These are phyloP conservation scores for Pygoscelis antarcticus DNA, from an alignment of 2,113 vertebrate species.

Conservation along the genomic window DNA sequence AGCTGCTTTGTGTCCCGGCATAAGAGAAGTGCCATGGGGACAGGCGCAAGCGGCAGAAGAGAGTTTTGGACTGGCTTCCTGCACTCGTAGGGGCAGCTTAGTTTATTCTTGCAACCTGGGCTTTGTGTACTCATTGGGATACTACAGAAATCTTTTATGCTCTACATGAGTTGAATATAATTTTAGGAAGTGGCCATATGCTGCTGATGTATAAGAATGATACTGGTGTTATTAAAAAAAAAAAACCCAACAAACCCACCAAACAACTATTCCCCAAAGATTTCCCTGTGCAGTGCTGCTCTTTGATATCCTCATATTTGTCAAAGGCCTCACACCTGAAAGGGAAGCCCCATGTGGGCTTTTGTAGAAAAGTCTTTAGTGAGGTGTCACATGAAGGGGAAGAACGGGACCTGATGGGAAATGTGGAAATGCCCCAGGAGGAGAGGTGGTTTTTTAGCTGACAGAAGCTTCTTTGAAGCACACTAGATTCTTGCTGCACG, in stretches of 20 bases:
- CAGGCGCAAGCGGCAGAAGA: neutral
- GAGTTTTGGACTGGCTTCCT: neutral
- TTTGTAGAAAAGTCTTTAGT: neutral
- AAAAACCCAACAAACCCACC: too few relatives aligned
- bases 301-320: neutral
- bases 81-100: fast-evolving
- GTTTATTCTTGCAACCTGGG: neutral
- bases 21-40: neutral
- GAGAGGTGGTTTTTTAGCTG: neutral
- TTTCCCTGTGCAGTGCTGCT: neutral
- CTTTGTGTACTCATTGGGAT: neutral
- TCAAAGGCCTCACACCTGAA: neutral
- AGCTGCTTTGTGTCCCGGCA: neutral
- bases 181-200: neutral
- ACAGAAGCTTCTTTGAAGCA: slow-evolving; percentile 1
- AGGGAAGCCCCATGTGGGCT: neutral
- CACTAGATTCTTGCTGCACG: neutral
- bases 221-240: neutral
- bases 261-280: neutral
- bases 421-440: neutral
- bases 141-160: neutral
- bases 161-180: neutral
- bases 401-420: neutral
- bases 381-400: neutral
- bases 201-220: neutral